Percentiles rank a stretch among this genome's conserved stretches.
phyloP scores from a whole-genome alignment of 2,113 vertebrate genomes.

The Mionectes macconnelli region DNA sequence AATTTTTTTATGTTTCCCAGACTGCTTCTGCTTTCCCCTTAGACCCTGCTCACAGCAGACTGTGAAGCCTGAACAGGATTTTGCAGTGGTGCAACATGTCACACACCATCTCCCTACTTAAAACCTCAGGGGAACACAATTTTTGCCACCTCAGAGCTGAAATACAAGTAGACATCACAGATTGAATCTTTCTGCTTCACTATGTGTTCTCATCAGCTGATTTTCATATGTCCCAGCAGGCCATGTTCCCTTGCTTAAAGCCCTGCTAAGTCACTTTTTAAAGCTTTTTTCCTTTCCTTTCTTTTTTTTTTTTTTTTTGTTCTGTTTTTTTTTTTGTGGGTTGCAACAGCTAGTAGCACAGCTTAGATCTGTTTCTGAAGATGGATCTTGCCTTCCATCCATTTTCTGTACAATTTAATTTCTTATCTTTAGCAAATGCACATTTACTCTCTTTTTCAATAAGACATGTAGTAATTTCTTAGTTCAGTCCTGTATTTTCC shows the following conservation, averaged over 20 bases:
- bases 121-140: background rate
- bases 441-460: background rate
- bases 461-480: background rate
- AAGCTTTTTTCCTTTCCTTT: accelerated
- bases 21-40: background rate
- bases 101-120: background rate
- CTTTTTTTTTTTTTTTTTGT: no score
- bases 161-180: background rate
- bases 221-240: background rate
- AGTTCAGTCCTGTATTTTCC: background rate
- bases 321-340: no score
- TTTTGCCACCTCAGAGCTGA: background rate
- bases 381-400: background rate
- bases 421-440: background rate
- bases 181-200: background rate
- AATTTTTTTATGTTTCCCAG: background rate
- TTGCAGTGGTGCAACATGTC: background rate
- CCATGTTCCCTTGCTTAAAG: background rate
- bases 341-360: background rate
- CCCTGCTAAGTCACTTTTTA: background rate
- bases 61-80: background rate
- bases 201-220: background rate
- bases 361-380: background rate
- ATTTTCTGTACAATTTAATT: background rate
- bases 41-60: background rate